Evolutionary conservation across 1,140 invertebrate species (phyloP).

Genomic region (Dendroctonus valens): DNA sequence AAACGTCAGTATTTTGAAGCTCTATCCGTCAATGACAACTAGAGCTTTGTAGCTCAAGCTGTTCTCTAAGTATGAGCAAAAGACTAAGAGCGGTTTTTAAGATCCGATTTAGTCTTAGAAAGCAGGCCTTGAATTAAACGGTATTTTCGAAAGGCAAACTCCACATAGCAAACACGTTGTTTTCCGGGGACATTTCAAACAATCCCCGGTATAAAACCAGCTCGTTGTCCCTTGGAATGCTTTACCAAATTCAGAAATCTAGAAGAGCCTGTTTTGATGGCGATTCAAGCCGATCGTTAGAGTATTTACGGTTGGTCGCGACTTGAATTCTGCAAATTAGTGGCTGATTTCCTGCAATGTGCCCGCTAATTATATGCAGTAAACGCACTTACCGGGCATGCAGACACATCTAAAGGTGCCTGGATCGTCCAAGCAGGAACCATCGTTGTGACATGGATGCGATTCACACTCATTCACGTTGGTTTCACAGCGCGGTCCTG

Average conservation of each 20-base stretch:
- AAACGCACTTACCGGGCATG: conserved; percentile 80
- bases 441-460: conserved; percentile 91
- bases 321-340: conserved; percentile 20
- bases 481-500: conserved; percentile 85
- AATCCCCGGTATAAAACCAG: conserved; percentile 8
- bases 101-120: too few relatives aligned
- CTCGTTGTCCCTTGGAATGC: conserved; percentile 4
- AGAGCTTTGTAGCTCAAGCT: too few relatives aligned
- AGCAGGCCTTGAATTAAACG: too few relatives aligned
- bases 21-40: too few relatives aligned
- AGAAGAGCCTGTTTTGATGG: conserved; percentile 26
- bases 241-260: conserved; percentile 35
- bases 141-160: too few relatives aligned
- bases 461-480: conserved; percentile 95
- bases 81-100: too few relatives aligned
- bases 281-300: conserved; percentile 18
- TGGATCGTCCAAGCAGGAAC: conserved; percentile 91
- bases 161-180: not conserved
- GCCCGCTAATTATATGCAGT: not conserved
- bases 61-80: too few relatives aligned
- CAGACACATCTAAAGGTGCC: conserved; percentile 93
- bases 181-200: not conserved
- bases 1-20: too few relatives aligned
- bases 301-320: conserved; percentile 4
- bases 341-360: conserved; percentile 8